Evolutionary conservation across 1,140 invertebrate genomes (phyloP).

Genomic region (Melipona quadrifasciata): DNA sequence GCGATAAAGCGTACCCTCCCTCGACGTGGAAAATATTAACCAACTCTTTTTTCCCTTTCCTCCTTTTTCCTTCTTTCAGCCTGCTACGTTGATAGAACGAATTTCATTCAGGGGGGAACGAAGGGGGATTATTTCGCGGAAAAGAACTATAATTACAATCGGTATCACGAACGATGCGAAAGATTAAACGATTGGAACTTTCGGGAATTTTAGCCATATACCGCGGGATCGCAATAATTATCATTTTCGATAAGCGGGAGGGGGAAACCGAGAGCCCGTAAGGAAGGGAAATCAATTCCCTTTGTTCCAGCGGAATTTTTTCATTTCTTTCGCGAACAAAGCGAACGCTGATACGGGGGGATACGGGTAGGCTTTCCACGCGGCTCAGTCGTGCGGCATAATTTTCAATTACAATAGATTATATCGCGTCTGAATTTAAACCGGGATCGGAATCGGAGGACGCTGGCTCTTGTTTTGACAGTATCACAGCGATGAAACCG

Average conservation of each 20-base stretch:
- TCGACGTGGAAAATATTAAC: background rate
- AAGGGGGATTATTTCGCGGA: background rate
- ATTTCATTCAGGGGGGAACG: background rate
- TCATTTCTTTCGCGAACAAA: conserved; percentile 62
- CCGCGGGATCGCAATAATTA: conserved; percentile 8
- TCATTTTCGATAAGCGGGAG: background rate
- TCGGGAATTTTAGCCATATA: background rate
- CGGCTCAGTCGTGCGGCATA: conserved; percentile 69
- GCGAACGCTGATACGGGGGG: conserved; percentile 33
- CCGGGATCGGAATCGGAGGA: conserved; percentile 36
- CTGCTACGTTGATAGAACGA: no score
- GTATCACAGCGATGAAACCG: conserved; percentile 9
- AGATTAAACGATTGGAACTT: background rate
- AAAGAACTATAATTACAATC: background rate
- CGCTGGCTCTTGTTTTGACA: conserved; percentile 52
- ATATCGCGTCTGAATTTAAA: conserved; percentile 68
- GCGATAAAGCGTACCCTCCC: background rate
- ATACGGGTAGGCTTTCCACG: conserved; percentile 50
- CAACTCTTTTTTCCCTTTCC: background rate
- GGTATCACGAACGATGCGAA: no score
- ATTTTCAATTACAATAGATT: conserved; percentile 75
- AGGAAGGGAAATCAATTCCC: conserved; percentile 32
- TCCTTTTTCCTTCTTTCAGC: background rate
- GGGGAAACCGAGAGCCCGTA: conserved; percentile 1
- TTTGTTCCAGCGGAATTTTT: conserved; percentile 60